Base-by-base conservation (phyloP, 2,888 invertebrate species). In the Amitus sp. region DNA sequence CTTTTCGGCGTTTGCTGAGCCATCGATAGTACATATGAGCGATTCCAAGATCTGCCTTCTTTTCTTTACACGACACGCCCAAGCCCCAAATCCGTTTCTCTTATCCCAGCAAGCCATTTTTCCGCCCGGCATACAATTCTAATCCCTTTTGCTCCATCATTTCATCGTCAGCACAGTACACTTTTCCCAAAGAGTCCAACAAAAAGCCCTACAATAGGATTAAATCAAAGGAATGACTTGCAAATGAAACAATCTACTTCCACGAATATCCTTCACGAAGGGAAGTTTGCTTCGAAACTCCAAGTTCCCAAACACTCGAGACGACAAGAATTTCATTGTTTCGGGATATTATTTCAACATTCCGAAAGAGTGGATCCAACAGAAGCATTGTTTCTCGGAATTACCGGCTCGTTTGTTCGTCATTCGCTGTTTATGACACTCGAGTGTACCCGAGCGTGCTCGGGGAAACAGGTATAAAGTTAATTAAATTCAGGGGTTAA, bases 401-500 rank as follows among this genome's bases (percentile, higher is more conserved):
- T 63, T 63, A 55, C 47, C 58, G 47, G 39, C 59, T 34, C 48
- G 52, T 59, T 63, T 59, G 58, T 54, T 52, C 51, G 28, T 28
- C 19, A 54, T 50, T 54, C 58, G 4, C 55, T 63, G 62, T 55
- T 63, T 63, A 55, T 63, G 58, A 63, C 62, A 62, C 58, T 59
- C 52, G 33, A 59, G 57, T 34, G 37, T 37, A 51, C 40, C 7
- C 34, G 30, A 49, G 48, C 56, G 20, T 46, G 48, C 47, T 51
- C 47, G 28, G 18, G 7, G 37, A 4, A 23, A 15, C 43, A 51
- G 54, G 39, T 48, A 51, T 53, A 37, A 51, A 58, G 62, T 58
- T 62, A 58, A 62, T 62, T 58, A 58, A 62, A 62, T 39, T 58
- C 40, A 45, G 30, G 39, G 40, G 48, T 47, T 57, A 58, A 58